phyloP scores from a whole-genome alignment of 2,888 invertebrate genomes.

The Spilosoma lubricipeda region DNA sequence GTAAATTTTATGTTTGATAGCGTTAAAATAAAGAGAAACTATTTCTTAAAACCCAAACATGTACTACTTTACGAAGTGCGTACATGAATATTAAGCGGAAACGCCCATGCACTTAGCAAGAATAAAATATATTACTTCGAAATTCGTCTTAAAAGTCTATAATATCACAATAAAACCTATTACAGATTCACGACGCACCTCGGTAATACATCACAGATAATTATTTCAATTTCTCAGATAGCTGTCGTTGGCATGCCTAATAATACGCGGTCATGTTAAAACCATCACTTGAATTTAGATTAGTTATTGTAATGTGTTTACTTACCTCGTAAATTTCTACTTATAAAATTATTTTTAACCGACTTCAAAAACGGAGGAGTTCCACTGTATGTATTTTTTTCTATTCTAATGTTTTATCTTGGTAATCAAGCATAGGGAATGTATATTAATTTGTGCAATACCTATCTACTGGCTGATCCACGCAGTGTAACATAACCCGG shows the following conservation, averaged over 20 bases:
- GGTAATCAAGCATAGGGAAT: background rate
- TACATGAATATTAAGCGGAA: constrained; percentile 32
- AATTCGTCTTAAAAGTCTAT: constrained; percentile 37
- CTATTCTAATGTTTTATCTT: background rate
- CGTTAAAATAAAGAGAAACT: background rate
- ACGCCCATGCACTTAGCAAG: constrained; percentile 48
- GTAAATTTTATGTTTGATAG: background rate
- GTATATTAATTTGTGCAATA: too few relatives aligned
- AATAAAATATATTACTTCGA: constrained; percentile 32
- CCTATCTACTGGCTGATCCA: too few relatives aligned
- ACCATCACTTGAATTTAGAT: constrained; percentile 72
- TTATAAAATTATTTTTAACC: background rate
- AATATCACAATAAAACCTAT: constrained; percentile 39
- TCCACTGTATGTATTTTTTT: background rate
- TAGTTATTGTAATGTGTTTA: constrained; percentile 39
- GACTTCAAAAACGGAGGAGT: too few relatives aligned
- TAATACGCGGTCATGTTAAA: constrained; percentile 63
- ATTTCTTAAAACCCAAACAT: constrained; percentile 12
- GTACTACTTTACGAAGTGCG: constrained; percentile 20
- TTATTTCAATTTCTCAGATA: constrained; percentile 80
- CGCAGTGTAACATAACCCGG: too few relatives aligned
- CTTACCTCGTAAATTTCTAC: background rate
- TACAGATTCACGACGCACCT: constrained; percentile 57
- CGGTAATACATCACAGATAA: constrained; percentile 72
- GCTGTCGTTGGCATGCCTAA: constrained; percentile 70